Evolutionary conservation across 2,113 vertebrate species (phyloP), one percentile per base, ranked within the genome.

Genomic region (Podocnemis expansa): DNA sequence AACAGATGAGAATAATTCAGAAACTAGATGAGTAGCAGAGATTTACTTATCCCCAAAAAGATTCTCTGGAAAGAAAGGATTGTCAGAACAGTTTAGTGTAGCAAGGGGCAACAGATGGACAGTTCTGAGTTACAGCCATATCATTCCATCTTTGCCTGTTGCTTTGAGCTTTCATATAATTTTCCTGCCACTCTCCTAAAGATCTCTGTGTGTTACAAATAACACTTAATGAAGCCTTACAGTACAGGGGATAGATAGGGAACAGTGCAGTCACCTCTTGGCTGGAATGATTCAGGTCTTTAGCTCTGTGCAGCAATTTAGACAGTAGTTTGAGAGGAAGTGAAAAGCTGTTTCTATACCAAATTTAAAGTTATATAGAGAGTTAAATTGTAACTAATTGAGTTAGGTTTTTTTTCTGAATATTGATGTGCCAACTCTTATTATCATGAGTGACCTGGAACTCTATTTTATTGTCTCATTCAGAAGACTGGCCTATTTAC

Each of bases 251-350:
- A 43, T 43, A 0, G 45, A 25, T 75, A 58, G 51, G n/a, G 85
- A 67, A 67, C 29, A 45, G 70, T 29, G 27, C 87, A 0, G 51
- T 58, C 8, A 31, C 5, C 43, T 82, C 41, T 78, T 22, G 14
- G 58, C 34, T 79, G 49, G 9, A 0, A 0, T 80, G 29, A 81
- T 6, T 8, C 0, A 0, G 52, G 29, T 75, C 63, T 91, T 84
- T 17, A 79, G 63, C 6, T 75, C 79, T 58, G 87, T 24, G 11
- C 31, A 4, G 19, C 80, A 22, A 29, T 0, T 0, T 80, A 55
- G 16, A 78, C 55, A 79, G n/a, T 0, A 1, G 0, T 78, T 49
- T 82, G 79, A 86, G 49, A 90, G 8, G 27, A 91, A 78, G 31
- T 45, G 27, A 54, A 45, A 45, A 76, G 41, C 73, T n/a, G 34